Conservation (phyloP, 1,140 invertebrate species). For the Magallana angulata region DNA sequence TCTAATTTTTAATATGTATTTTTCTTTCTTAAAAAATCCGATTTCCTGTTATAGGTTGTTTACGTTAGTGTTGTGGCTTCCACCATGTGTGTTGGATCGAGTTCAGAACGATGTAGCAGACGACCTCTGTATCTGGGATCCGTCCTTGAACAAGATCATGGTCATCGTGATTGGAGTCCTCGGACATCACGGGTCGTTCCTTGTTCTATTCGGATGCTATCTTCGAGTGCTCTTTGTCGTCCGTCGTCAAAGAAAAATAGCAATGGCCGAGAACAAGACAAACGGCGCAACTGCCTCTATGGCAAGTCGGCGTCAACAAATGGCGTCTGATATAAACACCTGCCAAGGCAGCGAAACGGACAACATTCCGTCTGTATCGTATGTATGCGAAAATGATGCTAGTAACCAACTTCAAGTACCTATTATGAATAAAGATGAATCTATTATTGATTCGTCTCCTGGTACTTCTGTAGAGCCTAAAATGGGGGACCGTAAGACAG, state of each 20-base stretch:
- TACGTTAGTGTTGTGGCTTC: constrained; percentile 74
- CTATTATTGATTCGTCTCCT: neutral
- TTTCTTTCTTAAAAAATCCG: too few relatives aligned
- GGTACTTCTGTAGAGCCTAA: neutral
- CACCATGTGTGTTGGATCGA: constrained; percentile 75
- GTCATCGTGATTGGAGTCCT: constrained; percentile 77
- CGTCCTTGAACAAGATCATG: constrained; percentile 74
- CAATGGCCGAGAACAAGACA: neutral
- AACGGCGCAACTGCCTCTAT: neutral
- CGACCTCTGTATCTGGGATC: constrained; percentile 76
- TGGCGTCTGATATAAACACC: neutral
- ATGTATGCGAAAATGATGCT: neutral
- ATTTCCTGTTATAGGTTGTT: constrained; percentile 63
- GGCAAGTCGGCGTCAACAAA: neutral
- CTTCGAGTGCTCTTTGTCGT: constrained; percentile 71
- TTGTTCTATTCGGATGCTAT: constrained; percentile 75
- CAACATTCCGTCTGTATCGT: neutral
- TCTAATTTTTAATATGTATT: too few relatives aligned
- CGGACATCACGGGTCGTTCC: constrained; percentile 77
- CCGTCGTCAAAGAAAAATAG: constrained; percentile 18
- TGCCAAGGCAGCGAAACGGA: neutral
- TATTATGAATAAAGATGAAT: neutral
- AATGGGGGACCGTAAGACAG: neutral
- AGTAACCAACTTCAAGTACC: neutral
- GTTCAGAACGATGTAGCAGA: constrained; percentile 62